Evolutionary conservation across 2,888 invertebrate genomes (phyloP), one percentile per base, ranked within the genome.

Genomic region (Lasioglossum morio): DNA sequence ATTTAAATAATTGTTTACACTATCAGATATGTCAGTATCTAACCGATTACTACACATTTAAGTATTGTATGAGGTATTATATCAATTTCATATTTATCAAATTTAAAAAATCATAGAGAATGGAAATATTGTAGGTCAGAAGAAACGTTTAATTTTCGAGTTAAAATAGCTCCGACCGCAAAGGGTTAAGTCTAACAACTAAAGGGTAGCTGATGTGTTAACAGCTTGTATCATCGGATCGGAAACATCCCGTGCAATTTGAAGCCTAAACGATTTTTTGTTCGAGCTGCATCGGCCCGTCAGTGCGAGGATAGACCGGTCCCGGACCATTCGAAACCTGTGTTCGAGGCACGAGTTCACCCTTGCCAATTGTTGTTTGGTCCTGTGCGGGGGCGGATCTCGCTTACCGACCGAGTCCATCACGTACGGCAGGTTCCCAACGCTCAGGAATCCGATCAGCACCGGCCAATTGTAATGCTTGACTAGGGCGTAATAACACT

Each of bases 351-450:
- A 7, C 43, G 48, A 10, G 46, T 72, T 46, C 48, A 19, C 30
- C 14, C 46, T 27, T 4, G 19, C 10, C 43, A 40, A 27, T 30
- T 43, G 23, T 16, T 14, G 10, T 74, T 37, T 37, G 66, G 66
- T 4, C 19, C 8, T 8, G 14, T 27, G 23, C 34, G 23, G 40
- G n/a, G 70, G 40, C n/a, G 37, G 40, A 19, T 72, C 19, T 27
- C 40, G 79, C 92, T 93, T 85, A 94, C 94, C 94, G 57, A 94
- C 91, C 8, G 94, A 94, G 83, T 94, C 94, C 94, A 94, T 94
- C 70, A 87, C 93, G 85, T 94, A 94, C 1, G 94, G 94, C 78
- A 94, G 92, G 90, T 94, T 94, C 37, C 94, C 94, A 48, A 94
- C 94, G 85, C 94, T 94, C 79, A 94, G 90, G 84, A 94, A 94